Conservation (phyloP, 2,888 invertebrate genomes). For the Tachina lurida region DNA sequence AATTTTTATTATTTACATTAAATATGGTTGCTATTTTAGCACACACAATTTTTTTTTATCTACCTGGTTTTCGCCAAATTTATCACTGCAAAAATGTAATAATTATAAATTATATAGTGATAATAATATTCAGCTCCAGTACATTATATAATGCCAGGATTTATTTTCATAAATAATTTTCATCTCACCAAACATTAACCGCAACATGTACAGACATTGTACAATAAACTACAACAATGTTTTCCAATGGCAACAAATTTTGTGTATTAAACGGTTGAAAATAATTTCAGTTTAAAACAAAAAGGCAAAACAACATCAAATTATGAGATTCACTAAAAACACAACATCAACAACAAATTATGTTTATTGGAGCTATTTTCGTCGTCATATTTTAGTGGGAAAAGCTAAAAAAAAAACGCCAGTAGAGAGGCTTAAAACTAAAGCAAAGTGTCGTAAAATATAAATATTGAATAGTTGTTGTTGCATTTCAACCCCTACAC, state of each 20-base stretch:
- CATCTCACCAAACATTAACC: conserved; percentile 63
- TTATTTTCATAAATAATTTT: conserved; percentile 56
- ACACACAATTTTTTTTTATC: too few species aligned
- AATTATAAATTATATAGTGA: conserved; percentile 56
- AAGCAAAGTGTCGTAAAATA: conserved; percentile 59
- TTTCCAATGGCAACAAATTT: conserved; percentile 59
- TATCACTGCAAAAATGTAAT: conserved; percentile 39
- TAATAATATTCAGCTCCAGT: conserved; percentile 31
- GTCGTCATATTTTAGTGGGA: conserved; percentile 39
- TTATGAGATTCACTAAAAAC: conserved; percentile 68
- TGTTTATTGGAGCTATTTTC: conserved; percentile 44
- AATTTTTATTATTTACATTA: too few species aligned
- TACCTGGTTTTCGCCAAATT: conserved; percentile 5
- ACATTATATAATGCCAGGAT: conserved; percentile 43
- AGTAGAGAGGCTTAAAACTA: conserved; percentile 53
- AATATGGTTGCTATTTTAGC: background rate
- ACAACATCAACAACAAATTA: conserved; percentile 58
- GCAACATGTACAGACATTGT: conserved; percentile 62
- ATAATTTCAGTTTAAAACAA: conserved; percentile 50
- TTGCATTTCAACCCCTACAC: background rate
- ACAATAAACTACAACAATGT: conserved; percentile 29
- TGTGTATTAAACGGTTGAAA: conserved; percentile 61
- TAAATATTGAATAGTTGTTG: conserved; percentile 42
- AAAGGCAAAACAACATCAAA: conserved; percentile 50
- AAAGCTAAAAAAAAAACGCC: background rate